These are phyloP conservation scores for Choristoneura rosaceana DNA, from an alignment of 2,888 invertebrate species.

Conservation along the genomic window DNA sequence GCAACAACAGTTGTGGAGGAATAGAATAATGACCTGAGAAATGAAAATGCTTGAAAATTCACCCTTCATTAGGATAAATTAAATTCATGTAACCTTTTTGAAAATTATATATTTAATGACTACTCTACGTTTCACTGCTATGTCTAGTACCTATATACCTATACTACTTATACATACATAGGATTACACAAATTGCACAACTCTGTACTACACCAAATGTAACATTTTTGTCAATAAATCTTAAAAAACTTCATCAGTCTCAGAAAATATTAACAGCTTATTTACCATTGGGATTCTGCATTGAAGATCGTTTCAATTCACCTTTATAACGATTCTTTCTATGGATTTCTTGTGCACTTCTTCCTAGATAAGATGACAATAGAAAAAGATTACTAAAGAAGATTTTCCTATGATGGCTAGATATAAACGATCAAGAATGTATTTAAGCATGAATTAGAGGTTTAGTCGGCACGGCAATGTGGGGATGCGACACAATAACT, in stretches of 20 bases:
- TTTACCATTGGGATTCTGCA: not conserved
- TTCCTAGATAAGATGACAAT: not conserved
- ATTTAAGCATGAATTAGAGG: slow-evolving; percentile 3
- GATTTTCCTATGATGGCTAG: not conserved
- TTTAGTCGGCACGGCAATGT: slow-evolving; percentile 20
- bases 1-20: too few species aligned
- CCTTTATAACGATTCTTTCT: not conserved
- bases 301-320: not conserved
- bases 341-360: not conserved
- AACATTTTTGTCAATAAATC: not conserved
- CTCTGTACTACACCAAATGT: not conserved
- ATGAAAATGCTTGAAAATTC: too few species aligned
- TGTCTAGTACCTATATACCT: not conserved
- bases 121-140: too few species aligned
- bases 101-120: too few species aligned
- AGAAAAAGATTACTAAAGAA: not conserved
- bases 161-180: not conserved
- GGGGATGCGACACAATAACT: slow-evolving; percentile 9
- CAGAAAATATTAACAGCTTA: not conserved
- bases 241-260: not conserved
- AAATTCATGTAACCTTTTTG: too few species aligned
- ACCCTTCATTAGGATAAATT: too few species aligned
- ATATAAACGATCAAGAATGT: not conserved
- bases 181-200: slow-evolving; percentile 1
- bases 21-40: too few species aligned